Evolutionary conservation across 1,140 invertebrate genomes (phyloP).

Genomic region (Hylaeus anthracinus): DNA sequence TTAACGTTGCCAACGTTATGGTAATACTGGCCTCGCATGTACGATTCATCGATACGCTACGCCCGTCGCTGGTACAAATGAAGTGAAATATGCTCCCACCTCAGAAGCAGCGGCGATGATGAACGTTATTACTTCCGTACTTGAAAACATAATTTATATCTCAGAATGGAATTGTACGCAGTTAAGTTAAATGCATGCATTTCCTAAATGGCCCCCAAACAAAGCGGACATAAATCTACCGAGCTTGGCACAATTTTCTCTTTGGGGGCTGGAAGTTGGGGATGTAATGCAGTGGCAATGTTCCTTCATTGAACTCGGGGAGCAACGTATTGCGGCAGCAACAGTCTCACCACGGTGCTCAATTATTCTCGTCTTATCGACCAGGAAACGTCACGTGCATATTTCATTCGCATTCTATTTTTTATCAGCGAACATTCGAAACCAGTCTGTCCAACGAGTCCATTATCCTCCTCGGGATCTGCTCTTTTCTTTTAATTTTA

Average conservation of each 20-base stretch:
- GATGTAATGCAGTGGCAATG: neutral
- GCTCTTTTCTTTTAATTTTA: too few relatives aligned
- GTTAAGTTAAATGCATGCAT: slow-evolving; percentile 60
- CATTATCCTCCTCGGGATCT: too few relatives aligned
- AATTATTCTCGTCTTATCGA: slow-evolving; percentile 1
- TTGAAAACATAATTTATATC: slow-evolving; percentile 58
- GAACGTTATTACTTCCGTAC: slow-evolving; percentile 50
- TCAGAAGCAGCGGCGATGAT: slow-evolving; percentile 37
- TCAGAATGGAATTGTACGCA: slow-evolving; percentile 41
- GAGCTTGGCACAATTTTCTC: slow-evolving; percentile 41
- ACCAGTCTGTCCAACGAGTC: too few relatives aligned
- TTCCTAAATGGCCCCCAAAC: slow-evolving; percentile 52
- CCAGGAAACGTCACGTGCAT: neutral
- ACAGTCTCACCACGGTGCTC: neutral
- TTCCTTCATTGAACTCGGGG: neutral
- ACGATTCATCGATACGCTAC: slow-evolving; percentile 19
- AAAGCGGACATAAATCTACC: slow-evolving; percentile 41
- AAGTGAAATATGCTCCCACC: slow-evolving; percentile 32
- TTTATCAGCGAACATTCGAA: too few relatives aligned
- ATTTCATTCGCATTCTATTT: neutral
- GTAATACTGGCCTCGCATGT: neutral
- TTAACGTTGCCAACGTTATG: neutral
- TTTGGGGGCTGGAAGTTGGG: neutral
- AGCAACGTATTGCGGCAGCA: neutral
- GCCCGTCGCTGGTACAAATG: slow-evolving; percentile 24